A percentile compares a stretch with the other conserved stretches of the same genome.
Conservation (phyloP, 1,140 invertebrate species). For the Tyrophagus putrescentiae region DNA sequence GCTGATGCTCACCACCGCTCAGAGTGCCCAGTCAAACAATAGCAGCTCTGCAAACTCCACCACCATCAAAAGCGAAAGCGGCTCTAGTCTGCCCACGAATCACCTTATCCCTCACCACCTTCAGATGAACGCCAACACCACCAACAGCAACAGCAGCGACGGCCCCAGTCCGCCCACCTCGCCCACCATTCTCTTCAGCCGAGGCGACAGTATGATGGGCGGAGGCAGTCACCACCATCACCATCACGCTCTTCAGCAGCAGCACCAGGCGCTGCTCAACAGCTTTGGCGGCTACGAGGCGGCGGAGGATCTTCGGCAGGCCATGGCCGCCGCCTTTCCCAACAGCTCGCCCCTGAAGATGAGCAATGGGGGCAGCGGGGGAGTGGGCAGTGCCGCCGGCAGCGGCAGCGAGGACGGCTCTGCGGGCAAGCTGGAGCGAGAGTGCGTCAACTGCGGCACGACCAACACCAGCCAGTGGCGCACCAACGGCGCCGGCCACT, state of each 20-base stretch:
- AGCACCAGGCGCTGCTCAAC: too few species aligned
- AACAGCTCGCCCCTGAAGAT: not conserved
- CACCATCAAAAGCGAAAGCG: not conserved
- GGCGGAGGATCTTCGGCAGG: too few species aligned
- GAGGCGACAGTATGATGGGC: too few species aligned
- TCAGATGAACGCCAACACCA: too few species aligned
- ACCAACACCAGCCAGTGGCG: conserved; percentile 31
- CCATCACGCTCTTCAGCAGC: not conserved
- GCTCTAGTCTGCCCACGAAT: not conserved
- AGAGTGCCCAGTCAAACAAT: not conserved
- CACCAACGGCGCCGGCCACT: conserved; percentile 83
- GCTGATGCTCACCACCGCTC: conserved; percentile 10
- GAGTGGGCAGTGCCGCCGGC: not conserved
- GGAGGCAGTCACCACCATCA: not conserved
- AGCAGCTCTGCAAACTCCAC: not conserved
- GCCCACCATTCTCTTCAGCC: too few species aligned
- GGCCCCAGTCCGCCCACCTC: too few species aligned
- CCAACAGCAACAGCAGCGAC: too few species aligned
- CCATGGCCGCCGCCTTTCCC: too few species aligned
- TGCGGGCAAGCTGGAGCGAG: conserved; percentile 18
- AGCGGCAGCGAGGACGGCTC: not conserved
- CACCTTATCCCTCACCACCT: not conserved
- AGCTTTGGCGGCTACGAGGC: too few species aligned
- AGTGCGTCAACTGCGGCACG: conserved; percentile 38
- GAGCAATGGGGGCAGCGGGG: too few species aligned